Conservation (phyloP, 2,113 vertebrate species). For the Trachemys scripta region DNA sequence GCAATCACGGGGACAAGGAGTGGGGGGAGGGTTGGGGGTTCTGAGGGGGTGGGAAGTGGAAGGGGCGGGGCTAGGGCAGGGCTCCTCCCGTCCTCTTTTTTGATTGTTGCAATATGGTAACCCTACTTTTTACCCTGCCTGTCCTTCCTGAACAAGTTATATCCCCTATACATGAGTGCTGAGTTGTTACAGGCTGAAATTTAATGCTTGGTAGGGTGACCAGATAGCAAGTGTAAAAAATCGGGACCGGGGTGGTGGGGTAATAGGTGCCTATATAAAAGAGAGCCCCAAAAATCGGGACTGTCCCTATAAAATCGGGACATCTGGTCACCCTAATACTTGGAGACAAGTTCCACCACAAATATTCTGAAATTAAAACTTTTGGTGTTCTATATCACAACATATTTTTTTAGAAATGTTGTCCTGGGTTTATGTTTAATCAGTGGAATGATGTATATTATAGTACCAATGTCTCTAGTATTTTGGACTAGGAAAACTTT, state of each 20-base stretch:
- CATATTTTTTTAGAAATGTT: not conserved
- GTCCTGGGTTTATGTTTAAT: not conserved
- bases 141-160: not conserved
- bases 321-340: not conserved
- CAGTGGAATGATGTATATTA: not conserved
- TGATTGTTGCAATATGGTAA: too few relatives aligned
- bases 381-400: not conserved
- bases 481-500: not conserved
- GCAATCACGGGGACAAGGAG: too few relatives aligned
- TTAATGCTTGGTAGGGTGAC: not conserved
- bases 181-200: not conserved
- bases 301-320: too few relatives aligned
- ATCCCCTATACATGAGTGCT: not conserved
- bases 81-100: too few relatives aligned
- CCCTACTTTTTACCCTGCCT: not conserved
- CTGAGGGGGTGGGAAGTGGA: too few relatives aligned
- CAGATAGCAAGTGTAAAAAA: too few relatives aligned
- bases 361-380: not conserved
- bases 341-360: not conserved
- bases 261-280: too few relatives aligned
- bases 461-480: not conserved
- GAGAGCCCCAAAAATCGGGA: too few relatives aligned
- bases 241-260: too few relatives aligned
- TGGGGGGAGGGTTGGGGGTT: too few relatives aligned
- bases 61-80: too few relatives aligned